Conservation (phyloP, 2,888 invertebrate genomes). For the Nomada fucata region DNA sequence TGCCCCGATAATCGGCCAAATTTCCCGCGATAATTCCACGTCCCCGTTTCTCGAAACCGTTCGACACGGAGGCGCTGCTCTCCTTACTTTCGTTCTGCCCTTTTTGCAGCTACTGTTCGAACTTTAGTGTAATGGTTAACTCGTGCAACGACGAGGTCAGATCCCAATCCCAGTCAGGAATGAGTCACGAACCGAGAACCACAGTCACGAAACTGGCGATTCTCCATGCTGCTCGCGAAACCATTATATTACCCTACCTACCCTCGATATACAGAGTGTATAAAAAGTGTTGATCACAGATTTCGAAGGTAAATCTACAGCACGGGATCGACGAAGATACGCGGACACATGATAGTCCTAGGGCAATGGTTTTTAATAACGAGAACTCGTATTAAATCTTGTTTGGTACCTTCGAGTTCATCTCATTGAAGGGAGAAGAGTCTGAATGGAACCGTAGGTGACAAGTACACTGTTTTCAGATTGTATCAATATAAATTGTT, state of each 20-base stretch:
- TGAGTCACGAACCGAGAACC: conserved; percentile 75
- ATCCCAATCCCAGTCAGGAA: conserved; percentile 76
- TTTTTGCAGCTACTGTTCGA: conserved; percentile 67
- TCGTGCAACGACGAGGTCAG: conserved; percentile 78
- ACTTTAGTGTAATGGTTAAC: conserved; percentile 79
- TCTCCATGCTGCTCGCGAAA: conserved; percentile 50
- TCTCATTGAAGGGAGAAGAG: too few relatives aligned
- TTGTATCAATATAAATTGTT: too few relatives aligned
- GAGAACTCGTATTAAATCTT: too few relatives aligned
- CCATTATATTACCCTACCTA: conserved; percentile 41
- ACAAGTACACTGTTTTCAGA: too few relatives aligned
- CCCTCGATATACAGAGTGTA: conserved; percentile 16
- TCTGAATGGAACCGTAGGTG: too few relatives aligned
- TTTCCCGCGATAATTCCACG: conserved; percentile 54
- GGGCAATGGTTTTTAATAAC: too few relatives aligned
- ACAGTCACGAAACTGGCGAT: conserved; percentile 73
- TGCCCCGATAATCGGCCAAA: conserved; percentile 25
- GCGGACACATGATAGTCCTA: too few relatives aligned
- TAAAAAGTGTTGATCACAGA: too few relatives aligned
- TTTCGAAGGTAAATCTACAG: too few relatives aligned
- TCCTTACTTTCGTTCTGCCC: conserved; percentile 61
- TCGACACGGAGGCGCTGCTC: conserved; percentile 25
- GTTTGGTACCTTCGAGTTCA: too few relatives aligned
- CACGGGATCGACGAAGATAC: too few relatives aligned
- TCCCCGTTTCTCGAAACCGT: conserved; percentile 39